Conservation (phyloP, 2,797 vertebrate genomes). For the Sylvilagus floridanus region DNA sequence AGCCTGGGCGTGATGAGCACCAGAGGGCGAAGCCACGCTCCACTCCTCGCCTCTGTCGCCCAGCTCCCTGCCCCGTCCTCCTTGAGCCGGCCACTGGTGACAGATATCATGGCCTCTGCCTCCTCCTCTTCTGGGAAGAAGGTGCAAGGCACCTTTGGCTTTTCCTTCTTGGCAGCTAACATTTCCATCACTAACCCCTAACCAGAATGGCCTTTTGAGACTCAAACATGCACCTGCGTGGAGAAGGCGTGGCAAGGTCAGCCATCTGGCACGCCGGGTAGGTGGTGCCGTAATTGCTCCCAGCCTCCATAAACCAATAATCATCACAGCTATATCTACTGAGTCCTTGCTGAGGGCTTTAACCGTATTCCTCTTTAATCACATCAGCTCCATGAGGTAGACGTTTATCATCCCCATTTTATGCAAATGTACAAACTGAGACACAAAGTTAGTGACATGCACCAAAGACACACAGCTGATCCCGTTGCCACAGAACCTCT, state of each 20-base stretch:
- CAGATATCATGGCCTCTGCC: background rate
- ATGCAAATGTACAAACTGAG: constrained; percentile 5
- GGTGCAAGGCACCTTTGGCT: background rate
- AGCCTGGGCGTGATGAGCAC: background rate
- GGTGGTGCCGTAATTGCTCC: background rate
- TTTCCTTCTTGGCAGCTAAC: background rate
- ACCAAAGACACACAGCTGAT: background rate
- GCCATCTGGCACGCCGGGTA: background rate
- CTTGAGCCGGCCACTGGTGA: background rate
- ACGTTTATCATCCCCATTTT: constrained; percentile 8
- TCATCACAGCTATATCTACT: background rate
- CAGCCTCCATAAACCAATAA: background rate
- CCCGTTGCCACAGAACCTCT: background rate
- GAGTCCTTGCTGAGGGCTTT: background rate
- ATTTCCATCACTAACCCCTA: constrained; percentile 14
- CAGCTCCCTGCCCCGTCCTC: background rate
- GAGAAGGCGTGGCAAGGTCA: background rate
- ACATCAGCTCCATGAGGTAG: background rate
- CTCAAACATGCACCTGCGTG: background rate
- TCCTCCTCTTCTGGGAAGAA: background rate
- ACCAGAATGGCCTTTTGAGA: constrained; percentile 20
- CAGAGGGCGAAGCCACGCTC: background rate
- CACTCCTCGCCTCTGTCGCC: background rate
- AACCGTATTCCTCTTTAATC: background rate
- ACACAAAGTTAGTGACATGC: background rate